phyloP scores from a whole-genome alignment of 2,888 invertebrate species.

The Notodonta ziczac region DNA sequence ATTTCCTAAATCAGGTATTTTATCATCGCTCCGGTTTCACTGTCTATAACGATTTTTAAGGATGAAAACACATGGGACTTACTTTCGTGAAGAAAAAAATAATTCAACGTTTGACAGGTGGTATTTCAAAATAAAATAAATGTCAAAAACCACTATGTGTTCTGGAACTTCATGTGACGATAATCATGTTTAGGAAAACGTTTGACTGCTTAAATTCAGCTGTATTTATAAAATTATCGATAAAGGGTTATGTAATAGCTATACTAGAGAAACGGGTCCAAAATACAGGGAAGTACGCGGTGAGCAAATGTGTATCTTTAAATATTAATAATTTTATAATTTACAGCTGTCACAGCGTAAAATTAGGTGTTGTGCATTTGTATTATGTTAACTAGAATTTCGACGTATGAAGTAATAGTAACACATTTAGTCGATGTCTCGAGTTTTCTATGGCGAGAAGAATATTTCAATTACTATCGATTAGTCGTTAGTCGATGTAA shows the following conservation, averaged over 20 bases:
- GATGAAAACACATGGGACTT: slow-evolving; percentile 45
- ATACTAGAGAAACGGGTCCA: slow-evolving; percentile 74
- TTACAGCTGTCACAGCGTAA: slow-evolving; percentile 63
- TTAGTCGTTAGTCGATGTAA: slow-evolving; percentile 21
- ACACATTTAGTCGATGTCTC: slow-evolving; percentile 83
- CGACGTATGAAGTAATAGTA: slow-evolving; percentile 75
- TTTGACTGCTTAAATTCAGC: slow-evolving; percentile 39
- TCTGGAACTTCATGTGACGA: slow-evolving; percentile 53
- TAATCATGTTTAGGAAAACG: slow-evolving; percentile 59
- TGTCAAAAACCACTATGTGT: slow-evolving; percentile 30
- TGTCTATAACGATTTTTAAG: slow-evolving; percentile 73
- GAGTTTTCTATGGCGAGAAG: slow-evolving; percentile 62
- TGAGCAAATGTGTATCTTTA: slow-evolving; percentile 70
- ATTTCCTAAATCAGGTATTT: slow-evolving; percentile 37
- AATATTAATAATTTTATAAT: slow-evolving; percentile 67
- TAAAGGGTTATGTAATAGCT: slow-evolving; percentile 59
- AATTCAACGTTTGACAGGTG: background rate
- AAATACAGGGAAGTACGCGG: slow-evolving; percentile 76
- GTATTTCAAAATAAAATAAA: background rate
- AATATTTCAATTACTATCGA: slow-evolving; percentile 57
- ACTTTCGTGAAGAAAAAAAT: slow-evolving; percentile 1
- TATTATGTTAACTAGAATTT: slow-evolving; percentile 57
- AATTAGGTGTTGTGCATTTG: slow-evolving; percentile 58
- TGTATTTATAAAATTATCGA: slow-evolving; percentile 71
- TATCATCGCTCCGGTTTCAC: slow-evolving; percentile 63